A percentile compares a stretch with the other conserved stretches of the same genome.
phyloP scores from a whole-genome alignment of 2,888 invertebrate genomes.

The Leptarthrus brevirostris region DNA sequence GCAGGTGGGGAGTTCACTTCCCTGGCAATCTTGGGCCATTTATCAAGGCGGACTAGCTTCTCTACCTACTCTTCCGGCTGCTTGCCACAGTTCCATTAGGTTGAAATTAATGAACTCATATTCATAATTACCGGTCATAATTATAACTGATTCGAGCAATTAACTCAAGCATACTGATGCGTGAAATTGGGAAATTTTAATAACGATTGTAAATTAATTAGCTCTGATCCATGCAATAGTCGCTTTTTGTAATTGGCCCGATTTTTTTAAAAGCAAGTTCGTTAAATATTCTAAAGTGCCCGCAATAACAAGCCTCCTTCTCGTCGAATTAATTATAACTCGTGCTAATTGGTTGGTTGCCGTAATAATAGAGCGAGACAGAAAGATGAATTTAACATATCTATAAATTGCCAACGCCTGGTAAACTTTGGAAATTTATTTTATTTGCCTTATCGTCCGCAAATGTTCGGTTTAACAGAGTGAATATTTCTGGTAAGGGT shows the following conservation, averaged over 20 bases:
- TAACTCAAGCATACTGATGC: neutral
- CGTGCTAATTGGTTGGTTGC: too few relatives aligned
- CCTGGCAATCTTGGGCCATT: neutral
- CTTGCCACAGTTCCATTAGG: slow-evolving; percentile 1
- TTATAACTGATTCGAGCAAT: slow-evolving; percentile 23
- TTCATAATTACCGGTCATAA: slow-evolving; percentile 20
- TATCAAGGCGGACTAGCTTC: neutral
- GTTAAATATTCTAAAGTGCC: neutral
- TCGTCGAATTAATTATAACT: too few relatives aligned
- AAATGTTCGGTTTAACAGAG: neutral
- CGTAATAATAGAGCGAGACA: too few relatives aligned
- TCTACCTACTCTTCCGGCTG: neutral
- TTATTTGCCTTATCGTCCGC: too few relatives aligned
- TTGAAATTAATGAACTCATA: slow-evolving; percentile 20
- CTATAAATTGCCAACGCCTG: too few relatives aligned
- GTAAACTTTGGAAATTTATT: too few relatives aligned
- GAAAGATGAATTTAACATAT: too few relatives aligned
- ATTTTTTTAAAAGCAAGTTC: neutral
- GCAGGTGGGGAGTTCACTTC: neutral
- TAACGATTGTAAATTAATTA: slow-evolving; percentile 21
- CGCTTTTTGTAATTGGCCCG: neutral
- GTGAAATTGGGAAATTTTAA: slow-evolving; percentile 21
- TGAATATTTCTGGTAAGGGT: neutral
- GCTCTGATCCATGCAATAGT: neutral
- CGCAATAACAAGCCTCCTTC: too few relatives aligned